Base-by-base conservation (phyloP, 2,113 vertebrate species). In the Hiodon tergisus region DNA sequence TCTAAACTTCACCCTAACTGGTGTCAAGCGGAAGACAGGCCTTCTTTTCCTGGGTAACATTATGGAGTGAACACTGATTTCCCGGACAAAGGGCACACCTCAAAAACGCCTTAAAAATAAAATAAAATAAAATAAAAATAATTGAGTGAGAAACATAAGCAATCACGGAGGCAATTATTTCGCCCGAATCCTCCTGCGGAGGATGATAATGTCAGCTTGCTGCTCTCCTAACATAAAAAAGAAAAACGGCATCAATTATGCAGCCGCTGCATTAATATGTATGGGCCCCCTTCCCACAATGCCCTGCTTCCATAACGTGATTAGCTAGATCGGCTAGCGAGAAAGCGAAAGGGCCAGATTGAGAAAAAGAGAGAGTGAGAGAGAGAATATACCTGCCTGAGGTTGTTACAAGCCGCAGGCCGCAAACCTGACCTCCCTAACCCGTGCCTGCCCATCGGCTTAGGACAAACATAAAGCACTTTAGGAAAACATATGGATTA, bases 161-260 rank as follows among this genome's bases (percentile, higher is more conserved):
- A 90, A 89, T 89, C 89, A 90, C 87, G 87, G 86, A 87, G 84
- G 85, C 89, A 89, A 89, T 90, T 90, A 89, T 90, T 89, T 88
- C 31, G 31, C 31, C 86, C 86, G 85, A 90, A 90, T 87, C 86
- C 83, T 87, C 87, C 89, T 90, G 89, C 88, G 86, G 87, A 81
- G 79, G 85, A 83, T 83, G 89, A 90, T 89, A 90, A 89, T 90
- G 89, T 90, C 89, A 89, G 83, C 60, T 78, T 48, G 79, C 85
- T 81, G 86, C 88, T 86, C 85, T 83, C 78, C 83, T 87, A 81
- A 87, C 89, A 88, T 86, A 87, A 88, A 88, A 78, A 86, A 82
- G 83, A 78, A 31, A 84, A 85, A 85, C 78, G 84, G 83, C 84
- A 81, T 87, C 83, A 78, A 79, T 81, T 84, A 85, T 83, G 85